A percentile compares a stretch with the other conserved stretches of the same genome.
Evolutionary conservation across 2,113 vertebrate genomes (phyloP).

Genomic region (Agelaius phoeniceus): DNA sequence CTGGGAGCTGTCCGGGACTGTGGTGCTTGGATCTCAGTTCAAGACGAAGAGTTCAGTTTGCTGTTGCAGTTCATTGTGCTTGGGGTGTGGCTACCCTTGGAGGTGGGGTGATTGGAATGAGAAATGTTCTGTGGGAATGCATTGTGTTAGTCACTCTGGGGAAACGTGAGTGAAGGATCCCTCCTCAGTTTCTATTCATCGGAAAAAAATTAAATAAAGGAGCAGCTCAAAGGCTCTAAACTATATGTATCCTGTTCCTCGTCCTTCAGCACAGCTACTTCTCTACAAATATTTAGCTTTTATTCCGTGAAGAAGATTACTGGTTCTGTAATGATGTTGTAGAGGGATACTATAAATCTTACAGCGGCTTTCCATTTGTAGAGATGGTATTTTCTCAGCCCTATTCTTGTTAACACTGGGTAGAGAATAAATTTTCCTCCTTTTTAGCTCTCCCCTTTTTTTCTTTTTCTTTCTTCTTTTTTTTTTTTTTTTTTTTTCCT

Average conservation of each 20-base stretch:
- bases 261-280: not conserved
- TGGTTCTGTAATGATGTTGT: not conserved
- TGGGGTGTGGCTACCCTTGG: slow-evolving; percentile 26
- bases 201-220: not conserved
- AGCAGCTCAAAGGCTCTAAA: not conserved
- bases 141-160: not conserved
- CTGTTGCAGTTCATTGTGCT: not conserved
- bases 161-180: not conserved
- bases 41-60: not conserved
- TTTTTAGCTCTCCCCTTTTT: rapidly evolving
- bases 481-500: not conserved
- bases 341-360: slow-evolving; percentile 15
- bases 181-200: not conserved
- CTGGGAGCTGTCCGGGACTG: not conserved
- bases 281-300: slow-evolving; percentile 37
- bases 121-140: not conserved
- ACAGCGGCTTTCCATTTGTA: not conserved
- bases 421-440: not conserved
- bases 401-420: not conserved
- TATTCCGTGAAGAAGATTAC: slow-evolving; percentile 25
- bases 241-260: not conserved
- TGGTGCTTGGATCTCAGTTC: not conserved
- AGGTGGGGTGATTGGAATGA: not conserved
- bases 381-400: not conserved
- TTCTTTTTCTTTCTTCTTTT: not conserved